phyloP scores from a whole-genome alignment of 2,113 vertebrate genomes.

The Lepidothrix coronata region DNA sequence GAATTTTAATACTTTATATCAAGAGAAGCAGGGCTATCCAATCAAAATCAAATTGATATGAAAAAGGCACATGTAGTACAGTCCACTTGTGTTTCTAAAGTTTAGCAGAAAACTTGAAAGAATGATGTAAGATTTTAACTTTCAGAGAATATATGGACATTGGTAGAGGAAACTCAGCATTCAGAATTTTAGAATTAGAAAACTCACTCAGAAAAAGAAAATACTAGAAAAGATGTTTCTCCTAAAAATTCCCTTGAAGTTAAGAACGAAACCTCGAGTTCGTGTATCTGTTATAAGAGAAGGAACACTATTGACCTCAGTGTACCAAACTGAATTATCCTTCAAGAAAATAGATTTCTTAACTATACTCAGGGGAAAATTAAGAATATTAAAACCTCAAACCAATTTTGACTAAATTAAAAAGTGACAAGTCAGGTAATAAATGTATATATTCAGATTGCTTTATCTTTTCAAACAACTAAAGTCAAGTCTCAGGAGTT shows the following conservation, averaged over 20 bases:
- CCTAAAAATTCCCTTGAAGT: background rate
- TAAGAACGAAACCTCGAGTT: background rate
- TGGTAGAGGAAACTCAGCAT: rapidly evolving
- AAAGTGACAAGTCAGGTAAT: background rate
- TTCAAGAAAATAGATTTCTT: background rate
- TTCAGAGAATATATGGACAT: background rate
- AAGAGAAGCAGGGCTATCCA: background rate
- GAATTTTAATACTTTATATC: constrained; percentile 26
- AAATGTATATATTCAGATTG: background rate
- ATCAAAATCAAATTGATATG: constrained; percentile 5
- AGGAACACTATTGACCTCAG: background rate
- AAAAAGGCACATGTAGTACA: background rate
- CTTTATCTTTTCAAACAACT: background rate
- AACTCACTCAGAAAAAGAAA: background rate
- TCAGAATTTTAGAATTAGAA: background rate
- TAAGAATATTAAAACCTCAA: background rate
- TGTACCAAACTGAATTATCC: background rate
- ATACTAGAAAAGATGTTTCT: background rate
- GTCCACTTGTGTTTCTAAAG: background rate
- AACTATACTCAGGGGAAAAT: background rate
- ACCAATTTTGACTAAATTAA: background rate
- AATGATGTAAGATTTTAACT: background rate
- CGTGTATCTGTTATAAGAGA: background rate
- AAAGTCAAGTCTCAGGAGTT: background rate
- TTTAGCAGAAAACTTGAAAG: background rate